Conservation (phyloP, 2,888 invertebrate species). For the Flexamia atlantica region DNA sequence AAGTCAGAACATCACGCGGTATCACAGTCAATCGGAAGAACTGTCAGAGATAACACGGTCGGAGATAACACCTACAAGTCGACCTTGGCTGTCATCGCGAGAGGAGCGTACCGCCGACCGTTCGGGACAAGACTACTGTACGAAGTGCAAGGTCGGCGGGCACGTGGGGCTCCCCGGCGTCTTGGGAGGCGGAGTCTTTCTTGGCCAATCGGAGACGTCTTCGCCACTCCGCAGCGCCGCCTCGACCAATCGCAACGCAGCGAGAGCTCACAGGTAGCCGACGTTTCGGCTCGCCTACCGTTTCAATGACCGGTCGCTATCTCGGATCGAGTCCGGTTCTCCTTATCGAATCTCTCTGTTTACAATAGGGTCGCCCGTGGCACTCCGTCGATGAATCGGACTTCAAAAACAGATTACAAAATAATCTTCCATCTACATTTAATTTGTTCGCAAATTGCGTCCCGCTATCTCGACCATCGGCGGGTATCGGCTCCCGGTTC, state of each 20-base stretch:
- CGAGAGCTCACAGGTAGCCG: conserved; percentile 22
- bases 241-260: conserved; percentile 47
- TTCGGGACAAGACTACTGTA: conserved; percentile 52
- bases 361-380: conserved; percentile 54
- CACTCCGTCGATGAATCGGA: conserved; percentile 56
- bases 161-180: conserved; percentile 49
- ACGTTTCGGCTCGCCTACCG: conserved; percentile 33
- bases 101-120: conserved; percentile 20
- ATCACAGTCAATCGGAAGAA: too few relatives aligned
- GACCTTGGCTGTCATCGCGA: conserved; percentile 30
- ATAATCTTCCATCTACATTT: conserved; percentile 59
- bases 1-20: conserved; percentile 22
- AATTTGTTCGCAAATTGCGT: conserved; percentile 57
- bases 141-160: conserved; percentile 60
- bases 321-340: conserved; percentile 33
- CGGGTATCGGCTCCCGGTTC: background rate
- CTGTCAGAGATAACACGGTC: too few relatives aligned
- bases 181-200: conserved; percentile 46
- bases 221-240: conserved; percentile 29
- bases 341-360: conserved; percentile 56
- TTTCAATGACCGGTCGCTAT: conserved; percentile 52
- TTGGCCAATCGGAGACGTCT: conserved; percentile 24
- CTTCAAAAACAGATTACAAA: conserved; percentile 57
- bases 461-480: conserved; percentile 36
- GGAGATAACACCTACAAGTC: conserved; percentile 32